Base-by-base conservation (phyloP, 1,140 invertebrate species). In the Hycleus phaleratus region DNA sequence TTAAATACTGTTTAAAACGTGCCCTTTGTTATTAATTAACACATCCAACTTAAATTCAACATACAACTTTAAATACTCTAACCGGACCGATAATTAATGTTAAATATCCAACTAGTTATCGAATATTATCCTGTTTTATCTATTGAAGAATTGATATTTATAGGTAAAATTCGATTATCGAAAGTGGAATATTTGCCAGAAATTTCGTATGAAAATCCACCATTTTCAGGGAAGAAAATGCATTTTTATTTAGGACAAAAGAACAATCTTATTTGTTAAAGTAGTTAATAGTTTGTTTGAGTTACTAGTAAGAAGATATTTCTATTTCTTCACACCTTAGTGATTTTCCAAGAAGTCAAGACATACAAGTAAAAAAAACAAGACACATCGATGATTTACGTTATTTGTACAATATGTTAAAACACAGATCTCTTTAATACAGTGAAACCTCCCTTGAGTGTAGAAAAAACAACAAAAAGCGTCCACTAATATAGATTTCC, bases 211-310 rank as follows among this genome's bases (percentile, higher is more conserved):
- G 18, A 18, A 18, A 18, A 18, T 18, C 18, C 18, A 1, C 18
- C 1, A 18, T 2, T 18, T 18, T 18, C 18, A 18, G 18, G 18
- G 18, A 18, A 1, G 18, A 18, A 18, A 18, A 18, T 1, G 18
- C 18, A 18, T 32, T 32, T 32, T 32, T 32, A 32, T 32, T 32
- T 32, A 32, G 32, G 32, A 7, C 4, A 52, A 53, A 45, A 40
- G 51, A 53, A 44, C 51, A 53, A 44, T 53, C 46, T 40, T 52
- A 55, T 62, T 59, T 59, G 51, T 59, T 59, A 45, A 59, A 59
- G 58, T 55, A 59, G 58, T 62, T 53, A 62, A 58, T 58, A 61
- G 56, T 54, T 59, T 58, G 60, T 59, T 58, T 61, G 49, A 61
- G 48, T 42, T 53, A 46, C n/a, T 42, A 32, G 32, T 3, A 32